A percentile compares a stretch with the other conserved stretches of the same genome.
These are phyloP conservation scores for Leptinotarsa rubiginosa DNA, from an alignment of 2,888 invertebrate species.

Conservation along the genomic window DNA sequence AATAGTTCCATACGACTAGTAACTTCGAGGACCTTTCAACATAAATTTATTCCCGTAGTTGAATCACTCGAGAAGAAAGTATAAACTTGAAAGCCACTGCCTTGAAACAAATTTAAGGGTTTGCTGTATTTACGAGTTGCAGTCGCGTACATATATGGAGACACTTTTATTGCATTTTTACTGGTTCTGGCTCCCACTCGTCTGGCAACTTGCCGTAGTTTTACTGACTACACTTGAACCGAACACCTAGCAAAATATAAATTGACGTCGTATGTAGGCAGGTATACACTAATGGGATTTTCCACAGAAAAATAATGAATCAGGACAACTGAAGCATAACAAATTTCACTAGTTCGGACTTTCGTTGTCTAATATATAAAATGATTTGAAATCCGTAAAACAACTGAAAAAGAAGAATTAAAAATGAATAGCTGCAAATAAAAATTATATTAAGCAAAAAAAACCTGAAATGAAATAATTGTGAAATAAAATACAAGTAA, in stretches of 20 bases:
- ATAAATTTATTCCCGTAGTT: background rate
- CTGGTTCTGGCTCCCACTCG: slow-evolving; percentile 21
- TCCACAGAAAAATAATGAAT: background rate
- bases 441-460: too few species aligned
- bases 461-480: too few species aligned
- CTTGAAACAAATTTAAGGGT: slow-evolving; percentile 12
- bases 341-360: too few species aligned
- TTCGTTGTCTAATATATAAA: too few species aligned
- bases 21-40: background rate
- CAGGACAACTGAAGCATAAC: background rate
- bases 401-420: too few species aligned
- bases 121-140: slow-evolving; percentile 21
- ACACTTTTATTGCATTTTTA: slow-evolving; percentile 24
- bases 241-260: slow-evolving; percentile 15
- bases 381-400: too few species aligned
- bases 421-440: too few species aligned
- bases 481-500: too few species aligned
- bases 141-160: slow-evolving; percentile 13
- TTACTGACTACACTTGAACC: background rate
- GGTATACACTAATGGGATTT: background rate
- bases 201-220: slow-evolving; percentile 13
- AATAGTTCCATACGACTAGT: too few species aligned
- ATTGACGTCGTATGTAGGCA: slow-evolving; percentile 1
- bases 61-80: background rate
- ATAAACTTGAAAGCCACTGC: background rate